A percentile compares a stretch with the other conserved stretches of the same genome.
Conservation (phyloP, 2,113 vertebrate genomes). For the Thinocorus orbignyianus region DNA sequence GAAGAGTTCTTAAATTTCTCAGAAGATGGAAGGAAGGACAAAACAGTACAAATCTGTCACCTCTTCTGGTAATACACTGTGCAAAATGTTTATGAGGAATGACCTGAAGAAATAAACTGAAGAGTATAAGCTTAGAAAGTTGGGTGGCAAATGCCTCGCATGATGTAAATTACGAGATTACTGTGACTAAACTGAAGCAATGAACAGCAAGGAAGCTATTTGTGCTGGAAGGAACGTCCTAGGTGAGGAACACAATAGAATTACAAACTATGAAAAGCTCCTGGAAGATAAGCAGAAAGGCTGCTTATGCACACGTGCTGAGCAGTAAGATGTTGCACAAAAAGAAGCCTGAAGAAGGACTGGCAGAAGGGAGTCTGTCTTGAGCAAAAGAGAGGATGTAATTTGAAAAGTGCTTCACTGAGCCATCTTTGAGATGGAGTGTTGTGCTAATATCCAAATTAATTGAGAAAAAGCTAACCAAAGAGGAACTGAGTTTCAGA, state of each 20-base stretch:
- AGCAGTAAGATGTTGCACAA: not conserved
- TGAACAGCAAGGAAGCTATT: not conserved
- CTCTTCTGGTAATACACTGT: not conserved
- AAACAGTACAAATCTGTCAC: not conserved
- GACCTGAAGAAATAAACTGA: not conserved
- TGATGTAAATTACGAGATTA: not conserved
- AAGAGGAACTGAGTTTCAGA: not conserved
- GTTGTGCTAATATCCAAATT: not conserved
- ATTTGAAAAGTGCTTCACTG: not conserved
- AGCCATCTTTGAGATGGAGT: not conserved
- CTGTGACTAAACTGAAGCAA: not conserved
- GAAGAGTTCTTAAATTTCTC: not conserved
- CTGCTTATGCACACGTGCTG: not conserved
- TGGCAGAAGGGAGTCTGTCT: not conserved
- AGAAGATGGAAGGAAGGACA: not conserved
- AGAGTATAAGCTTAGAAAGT: not conserved
- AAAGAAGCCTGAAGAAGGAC: not conserved
- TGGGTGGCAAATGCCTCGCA: not conserved
- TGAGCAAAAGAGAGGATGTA: not conserved
- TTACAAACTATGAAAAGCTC: not conserved
- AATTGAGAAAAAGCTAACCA: not conserved
- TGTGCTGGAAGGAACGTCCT: not conserved
- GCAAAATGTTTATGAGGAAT: not conserved
- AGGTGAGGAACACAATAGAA: not conserved
- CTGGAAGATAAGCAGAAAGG: not conserved